Evolutionary conservation across 2,797 vertebrate genomes (phyloP), one percentile per base, ranked within the genome.

Genomic region (Enteromius trimaculatus): DNA sequence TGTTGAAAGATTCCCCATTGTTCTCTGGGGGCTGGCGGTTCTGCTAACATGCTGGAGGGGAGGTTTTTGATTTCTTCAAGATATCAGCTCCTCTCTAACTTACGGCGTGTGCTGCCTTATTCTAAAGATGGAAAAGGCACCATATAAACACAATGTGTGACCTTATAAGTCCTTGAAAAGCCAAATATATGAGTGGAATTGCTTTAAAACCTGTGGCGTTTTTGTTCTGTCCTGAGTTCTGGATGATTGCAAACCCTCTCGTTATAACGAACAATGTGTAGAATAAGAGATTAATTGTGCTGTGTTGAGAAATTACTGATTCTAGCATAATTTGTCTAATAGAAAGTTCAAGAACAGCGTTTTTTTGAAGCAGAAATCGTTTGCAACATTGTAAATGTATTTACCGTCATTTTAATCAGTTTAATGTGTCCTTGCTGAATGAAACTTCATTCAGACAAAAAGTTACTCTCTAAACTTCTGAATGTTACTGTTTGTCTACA

Each of bases 1-100:
- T 68, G 87, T 77, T 89, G 83, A 90, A 79, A 23, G 83, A 88
- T 75, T 87, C 84, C 71, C 64, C 83, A 88, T 93, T 93, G 90
- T 93, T 92, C 90, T 86, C 70, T 83, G 78, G 83, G 85, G 88
- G 81, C 84, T 89, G 79, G 82, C 82, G 82, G 87, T 39, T 83
- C 72, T 68, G 64, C 77, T 29, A 72, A 66, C 64, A 77, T 55
- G 82, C 82, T 81, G 55, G 65, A 53, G 79, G 75, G 88, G 88
- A 87, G 53, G 82, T 77, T 87, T 89, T 88, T 85, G 87, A 92
- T 91, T 92, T 88, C 84, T 87, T 84, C 78, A 60, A 19, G 71
- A 89, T 91, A 90, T 87, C 55, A 6, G 47, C 87, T 86, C 76
- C 87, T 85, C 26, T 14, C 83, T 90, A 79, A 75, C 80, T 90